Base-by-base conservation (phyloP, 1,140 invertebrate genomes). In the Linepithema humile region DNA sequence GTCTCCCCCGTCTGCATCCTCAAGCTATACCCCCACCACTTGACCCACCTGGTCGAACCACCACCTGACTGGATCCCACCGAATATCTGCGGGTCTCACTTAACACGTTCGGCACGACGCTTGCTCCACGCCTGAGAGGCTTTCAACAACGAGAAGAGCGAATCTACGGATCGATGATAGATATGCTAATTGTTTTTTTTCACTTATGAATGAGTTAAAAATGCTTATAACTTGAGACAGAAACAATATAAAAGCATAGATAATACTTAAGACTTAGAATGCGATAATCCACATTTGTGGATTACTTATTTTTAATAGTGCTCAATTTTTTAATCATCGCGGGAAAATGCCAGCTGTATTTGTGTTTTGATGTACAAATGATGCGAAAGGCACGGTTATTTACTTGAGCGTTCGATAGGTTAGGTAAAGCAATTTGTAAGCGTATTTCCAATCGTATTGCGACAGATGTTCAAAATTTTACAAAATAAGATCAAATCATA, bases 11-110 rank as follows among this genome's bases (percentile, higher is more conserved):
- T 40, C 82, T 20, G 80, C 77, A 72, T 69, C 60, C 83, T 32
- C 72, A 50, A 59, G 74, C 78, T 73, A 26, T 74, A 9, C 17
- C 78, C 84, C 87, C 90, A 85, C 90, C 74, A 74, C 26, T 83
- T 74, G 55, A 83, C 87, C 85, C 72, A 88, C 89, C 89, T 88
- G 88, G 88, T 77, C 85, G 57, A 85, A 83, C 89, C 83, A 75
- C 89, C 89, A 90, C 89, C 89, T 90, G 89, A 90, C 85, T 88
- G 60, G 84, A 83, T 89, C 77, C 62, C 78, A 89, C 82, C 82
- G 82, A 89, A 89, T 65, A 77, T 88, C 64, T 50, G 75, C 83
- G 75, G 69, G 74, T 86, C 83, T 38, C 60, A 35, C 40, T 32
- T 6, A 73, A 55, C 32, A 4, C 9, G 20, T 12, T 29, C 45